A percentile compares a stretch with the other conserved stretches of the same genome.
phyloP scores from a whole-genome alignment of 2,888 invertebrate genomes.

The Drosophila paranaensis region DNA sequence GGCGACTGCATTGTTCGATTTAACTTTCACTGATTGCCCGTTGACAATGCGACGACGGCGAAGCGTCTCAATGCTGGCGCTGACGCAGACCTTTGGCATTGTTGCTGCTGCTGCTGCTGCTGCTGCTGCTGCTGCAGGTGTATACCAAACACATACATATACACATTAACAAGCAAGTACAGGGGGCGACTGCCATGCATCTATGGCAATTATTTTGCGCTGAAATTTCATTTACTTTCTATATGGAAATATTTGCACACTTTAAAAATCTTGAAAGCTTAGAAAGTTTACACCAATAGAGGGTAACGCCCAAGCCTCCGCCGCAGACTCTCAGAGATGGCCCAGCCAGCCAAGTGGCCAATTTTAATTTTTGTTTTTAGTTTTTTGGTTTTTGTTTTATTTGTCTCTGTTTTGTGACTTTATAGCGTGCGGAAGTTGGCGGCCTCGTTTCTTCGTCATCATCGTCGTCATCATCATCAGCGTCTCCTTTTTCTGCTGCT shows the following conservation, averaged over 20 bases:
- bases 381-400: too few species aligned
- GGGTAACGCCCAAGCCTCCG: conserved; percentile 42
- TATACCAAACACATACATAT: conserved; percentile 6
- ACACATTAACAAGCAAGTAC: conserved; percentile 53
- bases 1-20: conserved; percentile 72
- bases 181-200: conserved; percentile 44
- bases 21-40: conserved; percentile 78
- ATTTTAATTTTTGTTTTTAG: conserved; percentile 23
- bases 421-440: conserved; percentile 51
- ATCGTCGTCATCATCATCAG: neutral
- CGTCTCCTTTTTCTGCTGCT: conserved; percentile 24
- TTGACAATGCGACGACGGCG: conserved; percentile 66
- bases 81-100: conserved; percentile 51
- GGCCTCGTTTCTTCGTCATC: conserved; percentile 44
- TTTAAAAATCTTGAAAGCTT: conserved; percentile 56
- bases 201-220: conserved; percentile 56
- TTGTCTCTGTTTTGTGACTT: conserved; percentile 13
- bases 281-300: conserved; percentile 52
- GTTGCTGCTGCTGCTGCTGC: conserved; percentile 35
- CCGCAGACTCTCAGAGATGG: conserved; percentile 31
- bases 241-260: conserved; percentile 62
- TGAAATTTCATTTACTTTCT: conserved; percentile 58
- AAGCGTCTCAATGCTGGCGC: conserved; percentile 1
- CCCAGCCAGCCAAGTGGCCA: conserved; percentile 20
- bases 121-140: conserved; percentile 50